A percentile compares a stretch with the other conserved stretches of the same genome.
Evolutionary conservation across 1,140 invertebrate species (phyloP).

Genomic region (Caenorhabditis inopinata): DNA sequence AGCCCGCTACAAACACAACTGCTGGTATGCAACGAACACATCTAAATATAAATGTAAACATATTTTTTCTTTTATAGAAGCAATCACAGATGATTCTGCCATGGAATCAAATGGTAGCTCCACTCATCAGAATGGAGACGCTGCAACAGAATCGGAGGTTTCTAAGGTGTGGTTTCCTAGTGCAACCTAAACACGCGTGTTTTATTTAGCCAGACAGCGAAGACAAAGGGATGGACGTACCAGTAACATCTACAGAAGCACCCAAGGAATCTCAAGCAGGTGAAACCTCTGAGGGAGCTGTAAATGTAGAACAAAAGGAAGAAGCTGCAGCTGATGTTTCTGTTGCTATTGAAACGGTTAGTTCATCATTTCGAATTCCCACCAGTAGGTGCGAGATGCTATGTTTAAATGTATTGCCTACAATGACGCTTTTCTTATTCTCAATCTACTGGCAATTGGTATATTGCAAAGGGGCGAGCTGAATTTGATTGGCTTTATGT

Average conservation of each 20-base stretch:
- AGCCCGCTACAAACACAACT: neutral
- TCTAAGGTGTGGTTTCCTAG: neutral
- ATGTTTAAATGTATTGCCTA: no score
- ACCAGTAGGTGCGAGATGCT: neutral
- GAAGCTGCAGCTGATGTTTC: neutral
- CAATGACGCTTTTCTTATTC: no score
- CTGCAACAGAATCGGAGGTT: no score
- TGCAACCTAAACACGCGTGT: no score
- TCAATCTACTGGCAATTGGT: no score
- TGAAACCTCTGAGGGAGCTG: neutral
- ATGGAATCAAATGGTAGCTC: neutral
- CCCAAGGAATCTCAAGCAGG: neutral
- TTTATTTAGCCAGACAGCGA: neutral
- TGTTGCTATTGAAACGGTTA: neutral
- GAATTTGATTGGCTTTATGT: no score
- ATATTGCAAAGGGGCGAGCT: no score
- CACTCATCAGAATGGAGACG: neutral
- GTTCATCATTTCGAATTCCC: neutral
- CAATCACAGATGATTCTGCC: neutral
- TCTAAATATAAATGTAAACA: neutral
- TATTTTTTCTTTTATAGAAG: neutral
- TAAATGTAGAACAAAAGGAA: constrained; percentile 12
- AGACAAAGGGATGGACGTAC: neutral
- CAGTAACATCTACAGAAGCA: neutral
- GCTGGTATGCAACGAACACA: neutral